These are phyloP conservation scores for Phocoena sinus DNA, from an alignment of 2,113 vertebrate species.

Conservation along the genomic window DNA sequence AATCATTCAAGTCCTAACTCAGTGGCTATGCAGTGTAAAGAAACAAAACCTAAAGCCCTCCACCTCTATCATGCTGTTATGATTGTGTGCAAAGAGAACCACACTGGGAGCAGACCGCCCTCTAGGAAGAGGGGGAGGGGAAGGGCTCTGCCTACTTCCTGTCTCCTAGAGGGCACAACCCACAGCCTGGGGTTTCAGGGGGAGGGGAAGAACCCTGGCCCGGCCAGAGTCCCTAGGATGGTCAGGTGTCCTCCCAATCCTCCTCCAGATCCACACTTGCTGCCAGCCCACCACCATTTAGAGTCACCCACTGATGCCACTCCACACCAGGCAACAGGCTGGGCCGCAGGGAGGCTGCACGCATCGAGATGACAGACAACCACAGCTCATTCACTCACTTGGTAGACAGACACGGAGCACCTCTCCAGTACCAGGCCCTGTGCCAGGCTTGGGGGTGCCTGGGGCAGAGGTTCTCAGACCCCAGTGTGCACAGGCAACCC, in stretches of 20 bases:
- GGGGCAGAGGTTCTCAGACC: not conserved
- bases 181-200: not conserved
- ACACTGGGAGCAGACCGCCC: fast-evolving
- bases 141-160: not conserved
- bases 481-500: not conserved
- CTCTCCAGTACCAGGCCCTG: not conserved
- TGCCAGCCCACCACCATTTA: not conserved
- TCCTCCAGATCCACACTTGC: not conserved
- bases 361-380: not conserved
- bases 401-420: not conserved
- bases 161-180: not conserved
- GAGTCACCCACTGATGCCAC: not conserved
- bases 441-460: not conserved
- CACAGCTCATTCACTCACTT: not conserved
- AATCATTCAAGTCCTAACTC: not conserved
- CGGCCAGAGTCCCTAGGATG: not conserved
- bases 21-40: not conserved
- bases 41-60: not conserved
- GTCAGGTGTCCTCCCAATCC: not conserved
- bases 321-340: not conserved
- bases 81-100: not conserved
- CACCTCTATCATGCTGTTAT: not conserved
- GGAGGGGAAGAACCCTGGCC: not conserved
- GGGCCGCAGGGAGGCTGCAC: not conserved
- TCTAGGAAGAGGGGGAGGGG: not conserved